phyloP scores from a whole-genome alignment of 2,888 invertebrate genomes.

The Drosophila greeni region DNA sequence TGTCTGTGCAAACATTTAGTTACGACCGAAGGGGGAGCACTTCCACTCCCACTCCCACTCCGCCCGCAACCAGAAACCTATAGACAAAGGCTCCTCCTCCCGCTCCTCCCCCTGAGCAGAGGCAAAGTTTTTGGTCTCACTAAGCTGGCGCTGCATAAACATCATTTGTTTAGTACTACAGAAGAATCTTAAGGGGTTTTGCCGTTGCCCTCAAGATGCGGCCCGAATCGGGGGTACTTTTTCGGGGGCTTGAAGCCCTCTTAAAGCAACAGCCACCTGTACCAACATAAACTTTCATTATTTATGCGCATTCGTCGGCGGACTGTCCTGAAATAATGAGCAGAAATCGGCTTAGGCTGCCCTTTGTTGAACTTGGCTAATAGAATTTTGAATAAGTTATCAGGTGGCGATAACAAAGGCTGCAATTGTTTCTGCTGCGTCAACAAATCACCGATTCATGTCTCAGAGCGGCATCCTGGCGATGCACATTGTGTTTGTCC shows the following conservation, averaged over 20 bases:
- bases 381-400: conserved; percentile 54
- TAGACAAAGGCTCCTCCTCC: conserved; percentile 9
- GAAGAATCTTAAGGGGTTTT: conserved; percentile 39
- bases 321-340: conserved; percentile 42
- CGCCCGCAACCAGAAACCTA: conserved; percentile 2
- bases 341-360: conserved; percentile 36
- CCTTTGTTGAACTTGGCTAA: conserved; percentile 33
- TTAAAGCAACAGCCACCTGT: conserved; percentile 59
- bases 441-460: conserved; percentile 34
- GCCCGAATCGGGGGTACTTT: conserved; percentile 1
- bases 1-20: conserved; percentile 69
- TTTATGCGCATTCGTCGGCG: conserved; percentile 53
- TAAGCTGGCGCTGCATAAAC: conserved; percentile 65
- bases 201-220: conserved; percentile 31
- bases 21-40: background rate
- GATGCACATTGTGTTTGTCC: conserved; percentile 24
- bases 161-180: conserved; percentile 61
- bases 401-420: conserved; percentile 55
- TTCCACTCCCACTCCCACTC: background rate
- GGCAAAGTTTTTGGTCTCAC: conserved; percentile 57
- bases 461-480: conserved; percentile 16
- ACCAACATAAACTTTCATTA: conserved; percentile 61
- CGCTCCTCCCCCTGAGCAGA: no score
- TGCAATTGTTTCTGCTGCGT: conserved; percentile 36
- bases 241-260: background rate